These are phyloP conservation scores for Onthophagus taurus DNA, from an alignment of 1,140 invertebrate species.

Conservation along the genomic window DNA sequence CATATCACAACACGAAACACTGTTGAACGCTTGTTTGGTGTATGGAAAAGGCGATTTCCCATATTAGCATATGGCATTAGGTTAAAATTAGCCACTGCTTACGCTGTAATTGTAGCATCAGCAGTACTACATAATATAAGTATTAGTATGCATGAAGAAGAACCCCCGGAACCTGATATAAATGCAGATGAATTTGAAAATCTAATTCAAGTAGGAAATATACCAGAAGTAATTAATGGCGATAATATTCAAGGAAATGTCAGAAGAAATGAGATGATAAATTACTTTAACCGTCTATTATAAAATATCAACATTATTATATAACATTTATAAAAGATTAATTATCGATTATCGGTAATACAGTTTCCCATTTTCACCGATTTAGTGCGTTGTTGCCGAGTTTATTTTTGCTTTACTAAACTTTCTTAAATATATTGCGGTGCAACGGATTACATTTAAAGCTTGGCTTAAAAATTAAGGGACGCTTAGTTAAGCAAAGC, in stretches of 20 bases:
- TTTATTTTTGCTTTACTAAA: too few species aligned
- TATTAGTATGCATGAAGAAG: not conserved
- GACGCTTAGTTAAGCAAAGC: too few species aligned
- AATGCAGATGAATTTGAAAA: not conserved
- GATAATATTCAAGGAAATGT: not conserved
- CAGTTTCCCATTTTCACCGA: too few species aligned
- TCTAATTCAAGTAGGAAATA: not conserved
- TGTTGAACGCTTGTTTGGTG: slow-evolving; percentile 31
- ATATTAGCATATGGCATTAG: slow-evolving; percentile 23
- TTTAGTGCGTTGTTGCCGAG: too few species aligned
- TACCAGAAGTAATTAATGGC: not conserved
- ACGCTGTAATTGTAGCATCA: slow-evolving; percentile 27
- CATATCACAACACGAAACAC: slow-evolving; percentile 32
- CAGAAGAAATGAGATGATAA: not conserved
- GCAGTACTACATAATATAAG: slow-evolving; percentile 36
- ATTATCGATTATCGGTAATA: too few species aligned
- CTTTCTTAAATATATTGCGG: too few species aligned
- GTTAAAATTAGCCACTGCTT: slow-evolving; percentile 21
- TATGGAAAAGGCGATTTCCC: slow-evolving; percentile 34
- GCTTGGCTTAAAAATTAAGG: too few species aligned
- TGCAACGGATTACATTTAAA: too few species aligned
- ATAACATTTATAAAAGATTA: too few species aligned
- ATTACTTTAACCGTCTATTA: too few species aligned
- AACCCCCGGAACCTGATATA: slow-evolving; percentile 1
- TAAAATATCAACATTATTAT: too few species aligned